Evolutionary conservation across 2,888 invertebrate species (phyloP).

Genomic region (Melanotus villosus): DNA sequence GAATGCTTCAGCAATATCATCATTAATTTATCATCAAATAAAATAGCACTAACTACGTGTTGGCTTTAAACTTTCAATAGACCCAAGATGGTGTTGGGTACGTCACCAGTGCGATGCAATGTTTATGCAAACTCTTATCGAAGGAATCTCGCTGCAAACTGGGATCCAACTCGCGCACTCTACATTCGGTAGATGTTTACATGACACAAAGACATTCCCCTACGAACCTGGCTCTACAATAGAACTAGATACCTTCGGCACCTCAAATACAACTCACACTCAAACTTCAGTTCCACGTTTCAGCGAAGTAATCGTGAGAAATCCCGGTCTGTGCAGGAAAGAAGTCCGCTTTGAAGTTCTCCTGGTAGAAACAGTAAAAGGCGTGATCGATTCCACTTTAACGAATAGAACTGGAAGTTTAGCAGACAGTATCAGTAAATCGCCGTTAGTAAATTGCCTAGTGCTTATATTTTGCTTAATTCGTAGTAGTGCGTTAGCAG

Average conservation of each 20-base stretch:
- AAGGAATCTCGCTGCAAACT: constrained; percentile 57
- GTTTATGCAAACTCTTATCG: constrained; percentile 61
- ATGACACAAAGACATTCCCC: constrained; percentile 52
- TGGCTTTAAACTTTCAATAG: not conserved
- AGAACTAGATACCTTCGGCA: constrained; percentile 39
- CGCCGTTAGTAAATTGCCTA: not conserved
- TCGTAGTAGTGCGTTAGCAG: not conserved
- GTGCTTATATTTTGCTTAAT: constrained; percentile 10
- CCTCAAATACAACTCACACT: constrained; percentile 28
- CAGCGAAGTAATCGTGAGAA: not conserved
- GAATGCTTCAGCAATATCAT: constrained; percentile 15
- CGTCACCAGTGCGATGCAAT: constrained; percentile 61
- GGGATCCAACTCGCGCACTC: constrained; percentile 62
- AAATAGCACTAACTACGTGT: constrained; percentile 10
- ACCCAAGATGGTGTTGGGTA: constrained; percentile 61
- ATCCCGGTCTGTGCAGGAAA: constrained; percentile 1
- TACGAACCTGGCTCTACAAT: constrained; percentile 48
- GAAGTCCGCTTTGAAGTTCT: not conserved
- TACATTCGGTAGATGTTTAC: constrained; percentile 59
- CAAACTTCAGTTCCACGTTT: constrained; percentile 15
- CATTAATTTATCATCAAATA: not conserved
- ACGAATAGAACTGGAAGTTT: constrained; percentile 3
- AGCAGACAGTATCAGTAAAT: not conserved
- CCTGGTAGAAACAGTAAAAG: not conserved
- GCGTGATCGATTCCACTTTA: not conserved